Conservation (phyloP, 2,797 vertebrate genomes). For the Apodemus agrarius region DNA sequence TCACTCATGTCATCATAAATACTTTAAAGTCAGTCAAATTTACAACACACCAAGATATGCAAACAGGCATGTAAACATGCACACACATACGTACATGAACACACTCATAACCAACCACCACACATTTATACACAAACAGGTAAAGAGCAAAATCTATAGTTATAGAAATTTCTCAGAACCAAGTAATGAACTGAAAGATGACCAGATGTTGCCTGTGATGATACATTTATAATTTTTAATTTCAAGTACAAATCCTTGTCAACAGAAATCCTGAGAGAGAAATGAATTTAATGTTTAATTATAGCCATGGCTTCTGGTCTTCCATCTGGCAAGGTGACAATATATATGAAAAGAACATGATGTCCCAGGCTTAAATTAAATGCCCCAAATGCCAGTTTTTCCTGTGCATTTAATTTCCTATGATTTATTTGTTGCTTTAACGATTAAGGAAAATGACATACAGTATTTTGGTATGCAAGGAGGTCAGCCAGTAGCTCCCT, state of each 20-base stretch:
- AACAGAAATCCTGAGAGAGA: too few species aligned
- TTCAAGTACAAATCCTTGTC: too few species aligned
- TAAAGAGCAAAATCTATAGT: not conserved
- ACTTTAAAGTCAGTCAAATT: not conserved
- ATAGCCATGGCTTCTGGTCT: too few species aligned
- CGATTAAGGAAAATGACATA: not conserved
- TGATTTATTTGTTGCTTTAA: not conserved
- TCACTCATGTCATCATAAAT: not conserved
- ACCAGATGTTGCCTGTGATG: constrained; percentile 67
- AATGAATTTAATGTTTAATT: too few species aligned
- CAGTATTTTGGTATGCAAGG: not conserved
- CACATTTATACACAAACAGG: not conserved
- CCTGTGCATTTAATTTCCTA: not conserved
- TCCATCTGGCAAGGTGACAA: too few species aligned
- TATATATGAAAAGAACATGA: not conserved
- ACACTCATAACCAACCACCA: not conserved
- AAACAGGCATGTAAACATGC: not conserved
- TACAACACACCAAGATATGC: not conserved
- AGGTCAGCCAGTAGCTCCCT: not conserved
- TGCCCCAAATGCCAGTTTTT: too few species aligned
- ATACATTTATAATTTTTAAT: constrained; percentile 54
- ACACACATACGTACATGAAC: too few species aligned
- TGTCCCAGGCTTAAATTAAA: too few species aligned
- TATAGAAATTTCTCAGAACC: not conserved
- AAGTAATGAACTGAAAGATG: constrained; percentile 65